Percentiles rank a stretch among this genome's conserved stretches.
Conservation (phyloP, 2,888 invertebrate genomes). For the Mesorhabditis spiculigera region DNA sequence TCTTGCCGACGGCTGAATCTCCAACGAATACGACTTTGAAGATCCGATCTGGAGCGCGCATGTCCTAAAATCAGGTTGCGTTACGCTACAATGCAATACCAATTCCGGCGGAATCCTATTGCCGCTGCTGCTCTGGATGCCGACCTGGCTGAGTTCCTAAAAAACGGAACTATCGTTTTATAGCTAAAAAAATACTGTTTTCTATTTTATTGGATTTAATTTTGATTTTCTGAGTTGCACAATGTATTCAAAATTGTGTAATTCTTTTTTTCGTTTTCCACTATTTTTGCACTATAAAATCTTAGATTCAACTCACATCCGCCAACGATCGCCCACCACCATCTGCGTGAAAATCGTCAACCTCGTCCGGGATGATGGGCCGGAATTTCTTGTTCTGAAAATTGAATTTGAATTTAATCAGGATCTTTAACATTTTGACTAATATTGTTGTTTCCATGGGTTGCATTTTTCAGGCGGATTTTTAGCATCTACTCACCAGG, state of each 20-base stretch:
- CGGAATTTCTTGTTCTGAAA: not conserved
- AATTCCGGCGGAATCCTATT: conserved; percentile 11
- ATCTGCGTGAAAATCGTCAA: not conserved
- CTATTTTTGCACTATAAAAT: not conserved
- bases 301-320: conserved; percentile 10
- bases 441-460: too few relatives aligned
- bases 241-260: not conserved
- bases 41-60: conserved; percentile 60
- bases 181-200: not conserved
- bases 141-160: conserved; percentile 11
- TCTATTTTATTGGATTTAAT: not conserved
- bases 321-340: conserved; percentile 13
- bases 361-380: not conserved
- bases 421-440: too few relatives aligned
- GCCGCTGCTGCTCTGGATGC: conserved; percentile 17
- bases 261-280: not conserved
- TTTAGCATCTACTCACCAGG: not conserved
- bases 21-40: conserved; percentile 67
- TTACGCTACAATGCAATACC: not conserved
- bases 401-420: too few relatives aligned
- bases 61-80: conserved; percentile 24
- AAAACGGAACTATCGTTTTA: not conserved
- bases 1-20: conserved; percentile 66
- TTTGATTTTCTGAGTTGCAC: too few relatives aligned
- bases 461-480: too few relatives aligned